Conservation (phyloP, 2,888 invertebrate genomes). For the Candidula unifasciata region DNA sequence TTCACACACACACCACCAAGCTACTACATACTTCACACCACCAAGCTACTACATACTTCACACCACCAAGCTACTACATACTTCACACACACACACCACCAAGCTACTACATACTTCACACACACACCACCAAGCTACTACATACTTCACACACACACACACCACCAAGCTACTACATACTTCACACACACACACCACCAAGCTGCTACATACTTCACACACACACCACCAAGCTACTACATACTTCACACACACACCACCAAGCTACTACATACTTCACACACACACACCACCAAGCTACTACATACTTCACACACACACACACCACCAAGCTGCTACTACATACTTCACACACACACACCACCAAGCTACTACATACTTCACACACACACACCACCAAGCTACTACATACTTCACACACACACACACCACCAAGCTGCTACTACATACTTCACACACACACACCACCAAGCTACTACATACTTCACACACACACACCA, state of each 20-base stretch:
- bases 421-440: background rate
- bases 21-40: too few species aligned
- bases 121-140: background rate
- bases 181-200: background rate
- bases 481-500: too few species aligned
- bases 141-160: too few species aligned
- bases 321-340: background rate
- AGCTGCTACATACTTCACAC: too few species aligned
- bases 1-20: background rate
- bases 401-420: background rate
- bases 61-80: background rate
- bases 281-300: too few species aligned
- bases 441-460: background rate
- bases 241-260: background rate
- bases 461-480: too few species aligned
- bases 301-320: background rate
- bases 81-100: too few species aligned
- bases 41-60: background rate
- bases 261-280: too few species aligned
- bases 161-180: background rate
- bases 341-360: background rate
- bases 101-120: background rate
- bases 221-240: background rate
- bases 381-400: too few species aligned
- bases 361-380: too few species aligned